Evolutionary conservation across 2,113 vertebrate genomes (phyloP), one percentile per base, ranked within the genome.

Genomic region (Heptranchias perlo): DNA sequence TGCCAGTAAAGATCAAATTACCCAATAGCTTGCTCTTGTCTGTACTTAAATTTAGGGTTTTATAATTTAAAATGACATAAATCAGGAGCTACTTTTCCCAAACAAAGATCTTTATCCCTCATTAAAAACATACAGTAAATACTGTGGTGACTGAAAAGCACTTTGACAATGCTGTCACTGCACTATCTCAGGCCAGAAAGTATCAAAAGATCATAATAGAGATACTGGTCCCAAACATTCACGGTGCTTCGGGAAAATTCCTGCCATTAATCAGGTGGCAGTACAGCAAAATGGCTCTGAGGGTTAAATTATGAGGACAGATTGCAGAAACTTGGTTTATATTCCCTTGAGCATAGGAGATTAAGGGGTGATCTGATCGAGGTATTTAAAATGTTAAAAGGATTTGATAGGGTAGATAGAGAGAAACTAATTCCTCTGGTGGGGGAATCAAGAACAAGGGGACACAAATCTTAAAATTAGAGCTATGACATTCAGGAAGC

Each of bases 1-100:
- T 97, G 97, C 97, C 98, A 97, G 96, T 95, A 69, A 95, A 95
- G 65, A 95, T 95, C 65, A 49, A 73, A 69, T 95, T 95, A 69
- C 64, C 94, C 64, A 69, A 52, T 69, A 49, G 94, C 64, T 95
- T 95, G 64, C 44, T 67, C 93, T 67, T 67, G 35, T 65, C 44
- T 95, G 94, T 67, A 13, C 28, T 35, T 73, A 69, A 95, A 95
- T 69, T 95, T 95, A 95, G 25, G 44, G 13, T 95, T 69, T 69
- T 69, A 69, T 95, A 28, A 95, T 95, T 95, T 52, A 95, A 95
- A 95, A 95, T 69, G 89, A 62, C 28, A 69, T 95, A 49, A 95
- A 95, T 95, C 94, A 95, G 44, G 23, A 95, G 44, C 65, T 69
- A 49, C 44, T 95, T 67, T 69, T 49, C 64, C 64, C 69, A 95